Percentiles rank a stretch among this genome's conserved stretches.
phyloP scores from a whole-genome alignment of 2,113 vertebrate genomes.

The Notechis scutatus region DNA sequence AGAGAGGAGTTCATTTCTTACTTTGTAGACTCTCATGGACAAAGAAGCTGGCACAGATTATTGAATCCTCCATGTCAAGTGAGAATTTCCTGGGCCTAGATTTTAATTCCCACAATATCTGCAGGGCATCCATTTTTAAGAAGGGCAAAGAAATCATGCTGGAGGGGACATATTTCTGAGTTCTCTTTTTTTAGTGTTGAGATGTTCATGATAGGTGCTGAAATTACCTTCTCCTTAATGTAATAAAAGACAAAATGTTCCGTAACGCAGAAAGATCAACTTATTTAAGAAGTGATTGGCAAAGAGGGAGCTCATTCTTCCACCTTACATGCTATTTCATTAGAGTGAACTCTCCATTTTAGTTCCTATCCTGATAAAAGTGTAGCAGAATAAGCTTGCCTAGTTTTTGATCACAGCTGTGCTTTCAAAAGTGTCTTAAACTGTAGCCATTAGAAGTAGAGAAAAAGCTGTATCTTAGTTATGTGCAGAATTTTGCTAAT shows the following conservation, averaged over 20 bases:
- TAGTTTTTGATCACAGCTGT: background rate
- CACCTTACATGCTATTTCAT: background rate
- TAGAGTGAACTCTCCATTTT: background rate
- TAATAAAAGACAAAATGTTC: background rate
- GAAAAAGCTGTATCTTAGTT: background rate
- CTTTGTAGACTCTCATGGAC: background rate
- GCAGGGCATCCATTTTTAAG: background rate
- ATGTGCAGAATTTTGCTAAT: background rate
- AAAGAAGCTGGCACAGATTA: background rate
- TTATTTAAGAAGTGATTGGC: background rate
- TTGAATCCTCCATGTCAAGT: slow-evolving; percentile 3
- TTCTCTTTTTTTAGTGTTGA: slow-evolving; percentile 9
- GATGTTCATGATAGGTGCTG: slow-evolving; percentile 1
- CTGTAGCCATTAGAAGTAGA: background rate
- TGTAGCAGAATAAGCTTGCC: background rate
- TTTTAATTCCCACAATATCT: slow-evolving; percentile 5
- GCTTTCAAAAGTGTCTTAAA: background rate
- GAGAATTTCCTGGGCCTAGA: background rate
- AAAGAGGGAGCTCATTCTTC: background rate
- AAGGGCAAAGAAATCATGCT: background rate
- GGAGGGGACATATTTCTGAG: background rate
- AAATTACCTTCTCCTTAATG: background rate
- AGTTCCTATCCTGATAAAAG: background rate
- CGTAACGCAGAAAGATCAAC: background rate
- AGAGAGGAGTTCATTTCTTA: slow-evolving; percentile 42